A percentile compares a stretch with the other conserved stretches of the same genome.
phyloP scores from a whole-genome alignment of 2,797 vertebrate genomes.

The Notoglanidium macrostoma region DNA sequence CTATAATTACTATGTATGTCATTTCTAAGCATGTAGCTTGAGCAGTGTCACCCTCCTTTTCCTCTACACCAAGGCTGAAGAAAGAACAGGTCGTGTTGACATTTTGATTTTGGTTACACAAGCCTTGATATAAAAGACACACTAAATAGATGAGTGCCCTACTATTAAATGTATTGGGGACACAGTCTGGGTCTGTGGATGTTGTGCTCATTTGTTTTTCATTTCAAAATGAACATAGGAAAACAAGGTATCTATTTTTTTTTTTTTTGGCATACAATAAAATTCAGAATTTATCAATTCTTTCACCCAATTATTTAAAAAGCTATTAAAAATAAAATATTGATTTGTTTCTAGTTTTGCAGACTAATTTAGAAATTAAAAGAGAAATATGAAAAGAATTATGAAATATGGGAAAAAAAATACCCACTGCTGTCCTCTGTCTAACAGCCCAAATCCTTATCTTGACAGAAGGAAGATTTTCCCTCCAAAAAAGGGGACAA shows the following conservation, averaged over 20 bases:
- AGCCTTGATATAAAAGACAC: slow-evolving; percentile 53
- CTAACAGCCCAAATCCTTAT: not conserved
- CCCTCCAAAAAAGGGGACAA: not conserved
- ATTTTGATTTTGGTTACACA: slow-evolving; percentile 32
- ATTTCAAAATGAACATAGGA: not conserved
- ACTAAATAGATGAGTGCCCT: slow-evolving; percentile 37
- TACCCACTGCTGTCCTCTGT: not conserved
- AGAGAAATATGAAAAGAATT: not conserved
- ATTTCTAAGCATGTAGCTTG: not conserved
- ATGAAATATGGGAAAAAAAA: not conserved
- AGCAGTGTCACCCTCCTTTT: slow-evolving; percentile 53
- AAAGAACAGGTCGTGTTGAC: slow-evolving; percentile 34
- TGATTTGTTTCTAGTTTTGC: not conserved
- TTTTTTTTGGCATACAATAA: not conserved
- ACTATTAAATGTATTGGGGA: slow-evolving; percentile 45
- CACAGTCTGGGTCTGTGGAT: slow-evolving; percentile 39
- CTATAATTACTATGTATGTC: slow-evolving; percentile 5
- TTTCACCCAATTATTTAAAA: not conserved
- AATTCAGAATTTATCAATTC: not conserved
- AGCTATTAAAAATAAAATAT: not conserved
- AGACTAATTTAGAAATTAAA: not conserved
- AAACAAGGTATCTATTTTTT: not conserved
- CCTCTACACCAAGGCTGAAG: slow-evolving; percentile 59
- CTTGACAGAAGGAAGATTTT: not conserved
- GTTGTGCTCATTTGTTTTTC: slow-evolving; percentile 5